A percentile compares a stretch with the other conserved stretches of the same genome.
phyloP scores from a whole-genome alignment of 2,888 invertebrate species.

The Caenorhabditis sp. region DNA sequence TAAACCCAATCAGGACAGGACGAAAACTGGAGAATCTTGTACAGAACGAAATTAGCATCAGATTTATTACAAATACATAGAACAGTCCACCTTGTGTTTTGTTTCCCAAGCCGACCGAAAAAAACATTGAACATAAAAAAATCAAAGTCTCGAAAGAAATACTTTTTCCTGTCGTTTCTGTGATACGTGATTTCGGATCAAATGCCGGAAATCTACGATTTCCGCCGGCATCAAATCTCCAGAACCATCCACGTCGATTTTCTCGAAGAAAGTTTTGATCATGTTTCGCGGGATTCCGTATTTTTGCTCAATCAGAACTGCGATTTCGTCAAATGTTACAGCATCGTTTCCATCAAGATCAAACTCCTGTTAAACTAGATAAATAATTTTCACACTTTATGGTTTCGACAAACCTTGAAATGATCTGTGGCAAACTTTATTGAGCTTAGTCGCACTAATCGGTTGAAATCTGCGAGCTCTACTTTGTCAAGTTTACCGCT shows the following conservation, averaged over 20 bases:
- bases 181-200: conserved; percentile 76
- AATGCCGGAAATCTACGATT: conserved; percentile 81
- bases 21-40: neutral
- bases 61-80: conserved; percentile 29
- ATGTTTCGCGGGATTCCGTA: conserved; percentile 77
- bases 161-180: conserved; percentile 60
- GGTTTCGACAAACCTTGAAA: conserved; percentile 75
- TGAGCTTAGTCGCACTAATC: conserved; percentile 80
- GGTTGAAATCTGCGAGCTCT: conserved; percentile 81
- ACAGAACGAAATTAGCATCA: neutral
- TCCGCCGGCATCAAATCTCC: conserved; percentile 80
- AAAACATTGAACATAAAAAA: conserved; percentile 31
- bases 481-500: conserved; percentile 81
- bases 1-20: no score
- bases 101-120: conserved; percentile 24
- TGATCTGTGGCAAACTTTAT: conserved; percentile 82
- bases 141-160: conserved; percentile 39
- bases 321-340: conserved; percentile 80
- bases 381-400: neutral
- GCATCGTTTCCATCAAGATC: conserved; percentile 79
- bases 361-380: conserved; percentile 72
- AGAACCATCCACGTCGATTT: conserved; percentile 79
- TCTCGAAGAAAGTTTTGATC: conserved; percentile 77
- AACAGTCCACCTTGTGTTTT: neutral
- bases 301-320: conserved; percentile 78